phyloP scores from a whole-genome alignment of 2,888 invertebrate genomes.

The Rapana venosa region DNA sequence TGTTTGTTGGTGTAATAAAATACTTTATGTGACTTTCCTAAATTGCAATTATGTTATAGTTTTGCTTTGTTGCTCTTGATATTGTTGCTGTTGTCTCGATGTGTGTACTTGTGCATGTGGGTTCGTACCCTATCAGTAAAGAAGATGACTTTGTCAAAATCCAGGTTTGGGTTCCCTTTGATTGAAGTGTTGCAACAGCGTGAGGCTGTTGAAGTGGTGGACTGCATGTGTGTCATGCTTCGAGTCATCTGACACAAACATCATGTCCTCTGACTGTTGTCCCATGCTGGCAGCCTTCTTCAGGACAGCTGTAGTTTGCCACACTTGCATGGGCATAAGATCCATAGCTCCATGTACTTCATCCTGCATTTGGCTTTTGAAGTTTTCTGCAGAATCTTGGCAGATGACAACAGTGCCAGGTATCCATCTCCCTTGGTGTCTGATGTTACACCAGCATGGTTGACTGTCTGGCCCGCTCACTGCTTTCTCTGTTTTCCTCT shows the following conservation, averaged over 20 bases:
- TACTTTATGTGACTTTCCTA: no score
- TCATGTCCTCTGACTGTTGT: slow-evolving; percentile 23
- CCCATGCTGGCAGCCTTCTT: background rate
- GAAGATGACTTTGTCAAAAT: background rate
- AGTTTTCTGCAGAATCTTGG: slow-evolving; percentile 10
- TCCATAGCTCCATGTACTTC: background rate
- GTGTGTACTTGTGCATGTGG: no score
- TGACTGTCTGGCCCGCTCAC: no score
- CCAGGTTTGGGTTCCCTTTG: background rate
- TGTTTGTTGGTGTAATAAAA: no score
- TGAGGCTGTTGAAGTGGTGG: background rate
- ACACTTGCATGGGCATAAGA: background rate
- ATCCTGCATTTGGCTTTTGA: background rate
- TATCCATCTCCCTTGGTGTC: no score
- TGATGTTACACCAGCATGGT: no score
- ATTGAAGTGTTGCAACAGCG: background rate
- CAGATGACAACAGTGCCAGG: slow-evolving; percentile 2
- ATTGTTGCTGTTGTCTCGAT: no score
- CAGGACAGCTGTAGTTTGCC: background rate
- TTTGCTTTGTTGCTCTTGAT: no score
- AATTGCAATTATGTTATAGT: no score
- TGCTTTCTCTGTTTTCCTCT: no score
- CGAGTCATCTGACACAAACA: slow-evolving; percentile 21
- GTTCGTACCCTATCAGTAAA: slow-evolving; percentile 14
- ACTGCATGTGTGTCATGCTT: slow-evolving; percentile 18